Evolutionary conservation across 2,113 vertebrate species (phyloP), one percentile per base, ranked within the genome.

Genomic region (Eupsittula cactorum): DNA sequence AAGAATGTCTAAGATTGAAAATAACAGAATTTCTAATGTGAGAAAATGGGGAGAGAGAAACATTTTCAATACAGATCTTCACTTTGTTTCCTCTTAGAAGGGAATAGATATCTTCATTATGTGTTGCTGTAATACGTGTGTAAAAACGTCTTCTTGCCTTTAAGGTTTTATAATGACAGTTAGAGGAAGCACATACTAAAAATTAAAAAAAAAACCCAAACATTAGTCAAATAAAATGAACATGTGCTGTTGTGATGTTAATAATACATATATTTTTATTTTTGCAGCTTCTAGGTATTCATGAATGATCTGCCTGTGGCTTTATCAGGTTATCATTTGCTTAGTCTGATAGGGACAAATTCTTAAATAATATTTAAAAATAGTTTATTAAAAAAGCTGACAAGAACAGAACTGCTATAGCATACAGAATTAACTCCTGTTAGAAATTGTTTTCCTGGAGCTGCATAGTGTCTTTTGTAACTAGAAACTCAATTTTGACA

Each of bases 291-390:
- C 16, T 77, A 44, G 31, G 6, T 83, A 64, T 63, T 90, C 33
- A 14, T 42, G 47, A 83, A 31, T 33, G 47, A 9, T 88, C 64
- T 88, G 39, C 90, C 18, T 77, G 15, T 90, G 39, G 19, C 50
- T 93, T 93, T 84, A 44, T 84, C 13, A 33, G 15, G 17, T 73
- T 94, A 75, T 65, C 8, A 69, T 88, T 87, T 86, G 9, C 42
- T 93, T 91, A 59, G 39, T 89, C 35, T 33, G 47, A 11, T 28
- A 65, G 67, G 21, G 86, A 78, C 17, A 73, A 42, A 47, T 84
- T 93, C 25, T 90, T 95, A 79, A 95, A 92, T 81, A 86, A 35
- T 74, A 53, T 68, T 96, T 92, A 67, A 5, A 74, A 95, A 68
- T 69, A 67, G 46, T 94, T 96, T 82, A 87, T 91, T 93, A 2